A percentile compares a stretch with the other conserved stretches of the same genome.
Evolutionary conservation across 2,113 vertebrate genomes (phyloP).

Genomic region (Gopherus evgoodei): DNA sequence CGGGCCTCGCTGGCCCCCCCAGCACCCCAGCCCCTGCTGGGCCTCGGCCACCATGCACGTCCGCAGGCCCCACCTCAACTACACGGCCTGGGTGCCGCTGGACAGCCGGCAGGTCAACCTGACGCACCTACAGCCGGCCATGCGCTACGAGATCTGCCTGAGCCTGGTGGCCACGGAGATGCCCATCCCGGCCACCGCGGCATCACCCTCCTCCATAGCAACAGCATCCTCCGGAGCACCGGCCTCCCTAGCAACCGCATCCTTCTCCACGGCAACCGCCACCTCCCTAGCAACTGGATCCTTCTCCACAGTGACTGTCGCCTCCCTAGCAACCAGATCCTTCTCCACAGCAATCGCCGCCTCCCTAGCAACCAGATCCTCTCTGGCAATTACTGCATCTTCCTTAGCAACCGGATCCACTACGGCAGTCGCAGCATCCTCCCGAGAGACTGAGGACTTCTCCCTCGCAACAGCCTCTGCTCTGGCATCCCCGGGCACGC

Average conservation of each 20-base stretch:
- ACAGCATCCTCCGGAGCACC: no score
- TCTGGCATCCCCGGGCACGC: slow-evolving; percentile 59
- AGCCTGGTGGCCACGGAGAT: slow-evolving; percentile 61
- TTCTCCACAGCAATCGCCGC: no score
- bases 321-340: neutral
- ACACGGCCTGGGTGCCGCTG: slow-evolving; percentile 82
- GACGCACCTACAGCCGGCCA: slow-evolving; percentile 84
- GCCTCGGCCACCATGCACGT: slow-evolving; percentile 84
- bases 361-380: neutral
- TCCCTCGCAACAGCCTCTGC: neutral
- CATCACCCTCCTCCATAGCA: neutral
- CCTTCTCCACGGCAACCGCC: neutral
- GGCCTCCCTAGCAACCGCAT: neutral
- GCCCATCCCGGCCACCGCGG: neutral
- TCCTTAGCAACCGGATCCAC: neutral
- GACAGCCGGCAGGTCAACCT: slow-evolving; percentile 87
- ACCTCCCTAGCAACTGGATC: neutral
- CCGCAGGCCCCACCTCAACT: slow-evolving; percentile 85
- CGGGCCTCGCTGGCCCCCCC: slow-evolving; percentile 21
- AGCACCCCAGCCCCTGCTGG: slow-evolving; percentile 63
- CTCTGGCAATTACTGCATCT: neutral
- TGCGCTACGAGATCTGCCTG: slow-evolving; percentile 82
- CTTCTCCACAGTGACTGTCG: no score
- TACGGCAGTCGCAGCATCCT: no score
- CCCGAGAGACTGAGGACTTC: no score